phyloP scores from a whole-genome alignment of 2,888 invertebrate genomes.

The Eucera pruinosa region DNA sequence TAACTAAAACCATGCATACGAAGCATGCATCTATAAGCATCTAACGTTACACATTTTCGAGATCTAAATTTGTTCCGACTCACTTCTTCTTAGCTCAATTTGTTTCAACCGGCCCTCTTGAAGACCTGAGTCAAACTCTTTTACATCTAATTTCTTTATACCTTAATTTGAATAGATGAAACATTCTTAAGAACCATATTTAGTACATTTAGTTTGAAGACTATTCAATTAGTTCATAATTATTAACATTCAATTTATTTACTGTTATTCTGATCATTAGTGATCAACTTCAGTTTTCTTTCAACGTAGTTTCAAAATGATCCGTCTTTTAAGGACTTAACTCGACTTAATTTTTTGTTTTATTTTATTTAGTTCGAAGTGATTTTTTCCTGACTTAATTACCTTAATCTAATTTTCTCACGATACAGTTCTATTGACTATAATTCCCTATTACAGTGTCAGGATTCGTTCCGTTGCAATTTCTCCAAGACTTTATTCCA shows the following conservation, averaged over 20 bases:
- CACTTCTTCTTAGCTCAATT: conserved; percentile 26
- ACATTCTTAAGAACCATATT: background rate
- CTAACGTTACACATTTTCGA: background rate
- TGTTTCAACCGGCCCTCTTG: conserved; percentile 7
- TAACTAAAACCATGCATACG: conserved; percentile 22
- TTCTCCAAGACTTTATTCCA: background rate
- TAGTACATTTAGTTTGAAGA: background rate
- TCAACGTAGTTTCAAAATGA: too few relatives aligned
- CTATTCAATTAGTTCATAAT: too few relatives aligned
- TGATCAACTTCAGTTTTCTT: too few relatives aligned
- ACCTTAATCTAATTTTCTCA: background rate
- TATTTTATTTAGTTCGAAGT: too few relatives aligned
- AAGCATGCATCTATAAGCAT: background rate
- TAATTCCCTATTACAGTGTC: background rate
- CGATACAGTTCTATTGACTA: background rate
- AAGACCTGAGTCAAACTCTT: background rate
- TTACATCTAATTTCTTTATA: background rate
- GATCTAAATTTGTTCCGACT: conserved; percentile 28
- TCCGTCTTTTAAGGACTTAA: too few relatives aligned
- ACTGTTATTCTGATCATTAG: too few relatives aligned
- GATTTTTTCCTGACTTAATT: background rate
- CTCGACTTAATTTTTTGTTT: too few relatives aligned
- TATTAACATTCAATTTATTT: too few relatives aligned
- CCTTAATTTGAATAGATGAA: background rate
- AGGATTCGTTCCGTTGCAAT: background rate